phyloP scores from a whole-genome alignment of 2,797 vertebrate genomes.

The Notamacropus eugenii region DNA sequence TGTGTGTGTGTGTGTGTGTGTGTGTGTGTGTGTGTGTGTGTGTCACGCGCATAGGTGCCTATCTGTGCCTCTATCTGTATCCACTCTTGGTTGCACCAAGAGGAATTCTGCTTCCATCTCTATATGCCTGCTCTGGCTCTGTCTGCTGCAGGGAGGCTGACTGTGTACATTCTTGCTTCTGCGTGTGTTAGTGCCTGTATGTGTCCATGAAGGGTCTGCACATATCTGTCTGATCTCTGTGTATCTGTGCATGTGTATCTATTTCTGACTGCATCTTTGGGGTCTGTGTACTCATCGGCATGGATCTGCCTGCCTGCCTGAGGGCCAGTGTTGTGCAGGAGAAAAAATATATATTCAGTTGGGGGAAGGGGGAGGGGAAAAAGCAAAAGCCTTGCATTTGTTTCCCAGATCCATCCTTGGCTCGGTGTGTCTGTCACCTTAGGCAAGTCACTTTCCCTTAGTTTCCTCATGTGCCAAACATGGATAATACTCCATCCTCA shows the following conservation, averaged over 20 bases:
- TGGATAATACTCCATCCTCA: too few relatives aligned
- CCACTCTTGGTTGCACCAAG: background rate
- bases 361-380: background rate
- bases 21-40: background rate
- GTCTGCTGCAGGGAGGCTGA: background rate
- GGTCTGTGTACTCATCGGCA: background rate
- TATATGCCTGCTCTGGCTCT: background rate
- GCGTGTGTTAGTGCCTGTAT: background rate
- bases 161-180: slow-evolving; percentile 22
- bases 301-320: background rate
- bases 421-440: background rate
- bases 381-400: background rate
- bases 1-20: background rate
- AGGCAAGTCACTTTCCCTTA: background rate
- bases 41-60: background rate
- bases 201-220: background rate
- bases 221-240: background rate
- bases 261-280: background rate
- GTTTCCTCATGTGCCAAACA: background rate
- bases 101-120: background rate
- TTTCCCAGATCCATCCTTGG: background rate
- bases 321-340: background rate
- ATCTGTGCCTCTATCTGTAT: background rate
- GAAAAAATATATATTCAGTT: background rate
- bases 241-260: background rate